These are phyloP conservation scores for Nipponacmea schrenckii DNA, from an alignment of 2,888 invertebrate genomes.

Conservation along the genomic window DNA sequence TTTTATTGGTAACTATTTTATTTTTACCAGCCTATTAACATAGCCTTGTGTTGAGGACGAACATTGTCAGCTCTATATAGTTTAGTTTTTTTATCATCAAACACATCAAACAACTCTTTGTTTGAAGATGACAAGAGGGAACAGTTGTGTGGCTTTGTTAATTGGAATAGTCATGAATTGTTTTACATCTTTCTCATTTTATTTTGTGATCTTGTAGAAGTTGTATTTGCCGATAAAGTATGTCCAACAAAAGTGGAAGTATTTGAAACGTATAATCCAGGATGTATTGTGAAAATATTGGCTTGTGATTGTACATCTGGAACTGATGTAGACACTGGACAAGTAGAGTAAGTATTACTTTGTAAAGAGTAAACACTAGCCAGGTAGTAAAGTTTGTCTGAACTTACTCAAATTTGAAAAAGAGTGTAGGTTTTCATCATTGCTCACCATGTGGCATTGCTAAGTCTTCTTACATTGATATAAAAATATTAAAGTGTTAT, in stretches of 20 bases:
- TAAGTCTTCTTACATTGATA: too few relatives aligned
- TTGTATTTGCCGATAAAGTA: constrained; percentile 52
- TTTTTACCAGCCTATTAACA: neutral
- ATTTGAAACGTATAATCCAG: constrained; percentile 67
- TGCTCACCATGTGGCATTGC: too few relatives aligned
- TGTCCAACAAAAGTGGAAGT: constrained; percentile 58
- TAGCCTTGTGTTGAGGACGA: too few relatives aligned
- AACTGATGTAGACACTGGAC: constrained; percentile 51
- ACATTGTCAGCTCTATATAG: neutral
- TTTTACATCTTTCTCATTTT: neutral
- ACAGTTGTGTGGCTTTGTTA: too few relatives aligned
- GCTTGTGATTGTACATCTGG: constrained; percentile 54
- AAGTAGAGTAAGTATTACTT: constrained; percentile 33
- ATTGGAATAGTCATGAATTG: too few relatives aligned
- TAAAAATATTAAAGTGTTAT: too few relatives aligned
- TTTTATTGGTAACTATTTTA: constrained; percentile 58
- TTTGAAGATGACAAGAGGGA: too few relatives aligned
- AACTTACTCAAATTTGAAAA: too few relatives aligned
- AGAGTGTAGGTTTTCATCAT: too few relatives aligned
- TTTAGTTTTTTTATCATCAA: neutral
- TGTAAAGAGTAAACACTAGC: too few relatives aligned
- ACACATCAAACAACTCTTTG: neutral
- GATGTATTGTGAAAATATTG: constrained; percentile 62
- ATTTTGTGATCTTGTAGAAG: constrained; percentile 45
- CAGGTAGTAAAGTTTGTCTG: too few relatives aligned